phyloP scores from a whole-genome alignment of 2,888 invertebrate species.

The Escarpia spicata region DNA sequence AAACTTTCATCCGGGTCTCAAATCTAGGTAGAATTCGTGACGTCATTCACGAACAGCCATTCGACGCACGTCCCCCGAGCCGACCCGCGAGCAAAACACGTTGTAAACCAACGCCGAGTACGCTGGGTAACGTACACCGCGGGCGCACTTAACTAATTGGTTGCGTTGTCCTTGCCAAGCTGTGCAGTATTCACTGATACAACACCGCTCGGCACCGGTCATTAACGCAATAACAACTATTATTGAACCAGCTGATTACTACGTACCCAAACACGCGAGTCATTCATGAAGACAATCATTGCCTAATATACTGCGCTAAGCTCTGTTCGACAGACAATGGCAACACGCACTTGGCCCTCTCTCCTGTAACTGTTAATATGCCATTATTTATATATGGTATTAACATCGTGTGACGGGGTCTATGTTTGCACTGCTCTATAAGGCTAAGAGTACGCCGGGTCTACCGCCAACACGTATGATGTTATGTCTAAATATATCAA shows the following conservation, averaged over 20 bases:
- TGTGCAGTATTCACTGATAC: background rate
- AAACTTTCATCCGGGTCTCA: too few relatives aligned
- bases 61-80: too few relatives aligned
- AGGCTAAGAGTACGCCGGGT: too few relatives aligned
- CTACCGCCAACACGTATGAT: background rate
- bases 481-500: background rate
- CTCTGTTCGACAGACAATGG: background rate
- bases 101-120: too few relatives aligned
- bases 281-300: background rate
- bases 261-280: background rate
- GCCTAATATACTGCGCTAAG: background rate
- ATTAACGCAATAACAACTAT: background rate
- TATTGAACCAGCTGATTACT: background rate
- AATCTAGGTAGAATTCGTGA: too few relatives aligned
- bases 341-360: background rate
- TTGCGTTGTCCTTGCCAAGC: background rate
- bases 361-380: background rate
- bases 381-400: too few relatives aligned
- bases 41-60: too few relatives aligned
- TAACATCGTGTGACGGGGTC: too few relatives aligned
- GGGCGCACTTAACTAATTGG: background rate
- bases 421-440: too few relatives aligned
- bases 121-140: background rate
- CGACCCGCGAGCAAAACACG: too few relatives aligned
- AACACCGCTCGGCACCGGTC: background rate